Evolutionary conservation across 2,797 vertebrate species (phyloP).

Genomic region (Pempheris klunzingeri): DNA sequence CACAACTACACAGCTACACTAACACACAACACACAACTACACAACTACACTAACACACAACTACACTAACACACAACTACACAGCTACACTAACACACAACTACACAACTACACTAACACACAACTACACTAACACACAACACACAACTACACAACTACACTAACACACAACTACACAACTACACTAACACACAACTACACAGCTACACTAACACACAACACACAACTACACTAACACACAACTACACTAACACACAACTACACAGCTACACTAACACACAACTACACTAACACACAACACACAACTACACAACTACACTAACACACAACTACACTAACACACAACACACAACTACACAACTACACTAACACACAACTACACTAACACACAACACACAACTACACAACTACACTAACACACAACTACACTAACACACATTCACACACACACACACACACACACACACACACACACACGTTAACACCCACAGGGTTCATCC

Average conservation of each 20-base stretch:
- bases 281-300: conserved; percentile 83
- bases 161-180: background rate
- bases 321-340: conserved; percentile 81
- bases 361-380: background rate
- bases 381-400: background rate
- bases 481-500: no score
- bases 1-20: no score
- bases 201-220: background rate
- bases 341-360: background rate
- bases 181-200: background rate
- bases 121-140: conserved; percentile 83
- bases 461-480: background rate
- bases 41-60: conserved; percentile 48
- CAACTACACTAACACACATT: background rate
- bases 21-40: background rate
- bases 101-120: background rate
- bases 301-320: background rate
- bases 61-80: conserved; percentile 79
- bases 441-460: background rate
- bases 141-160: background rate
- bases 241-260: background rate
- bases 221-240: conserved; percentile 86
- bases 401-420: background rate
- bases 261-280: background rate
- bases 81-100: no score